phyloP scores from a whole-genome alignment of 2,113 vertebrate genomes.

The Cromileptes altivelis region DNA sequence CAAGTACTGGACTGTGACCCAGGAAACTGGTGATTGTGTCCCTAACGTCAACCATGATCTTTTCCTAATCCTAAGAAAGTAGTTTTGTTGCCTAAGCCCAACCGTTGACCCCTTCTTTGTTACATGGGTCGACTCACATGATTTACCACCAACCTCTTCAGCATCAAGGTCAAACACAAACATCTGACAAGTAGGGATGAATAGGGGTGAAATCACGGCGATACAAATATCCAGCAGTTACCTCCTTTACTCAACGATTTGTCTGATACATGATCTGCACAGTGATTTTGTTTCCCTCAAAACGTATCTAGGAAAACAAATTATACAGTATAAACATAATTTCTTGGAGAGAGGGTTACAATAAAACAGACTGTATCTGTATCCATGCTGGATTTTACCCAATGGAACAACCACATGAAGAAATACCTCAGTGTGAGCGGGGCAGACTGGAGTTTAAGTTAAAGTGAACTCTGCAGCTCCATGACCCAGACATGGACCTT shows the following conservation, averaged over 20 bases:
- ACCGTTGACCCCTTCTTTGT: too few species aligned
- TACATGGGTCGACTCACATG: too few species aligned
- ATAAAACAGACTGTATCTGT: background rate
- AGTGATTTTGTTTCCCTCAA: too few species aligned
- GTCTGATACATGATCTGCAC: background rate
- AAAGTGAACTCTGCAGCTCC: conserved; percentile 42
- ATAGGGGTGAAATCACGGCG: too few species aligned
- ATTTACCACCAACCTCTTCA: too few species aligned
- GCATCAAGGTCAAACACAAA: too few species aligned
- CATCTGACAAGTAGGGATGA: too few species aligned
- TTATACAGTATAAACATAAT: background rate
- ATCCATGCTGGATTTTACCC: background rate
- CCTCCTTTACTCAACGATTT: background rate
- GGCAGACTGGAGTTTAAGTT: conserved; percentile 49
- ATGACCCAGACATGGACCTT: conserved; percentile 72
- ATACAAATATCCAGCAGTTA: background rate
- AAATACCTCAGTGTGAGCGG: conserved; percentile 4
- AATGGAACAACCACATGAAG: conserved; percentile 3
- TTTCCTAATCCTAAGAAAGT: too few species aligned
- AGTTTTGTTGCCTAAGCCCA: too few species aligned
- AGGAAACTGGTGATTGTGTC: too few species aligned
- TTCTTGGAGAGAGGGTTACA: background rate
- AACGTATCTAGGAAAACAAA: background rate
- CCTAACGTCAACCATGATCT: too few species aligned
- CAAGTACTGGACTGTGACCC: too few species aligned